Evolutionary conservation across 2,113 vertebrate genomes (phyloP), one percentile per base, ranked within the genome.

Genomic region (Morone saxatilis): DNA sequence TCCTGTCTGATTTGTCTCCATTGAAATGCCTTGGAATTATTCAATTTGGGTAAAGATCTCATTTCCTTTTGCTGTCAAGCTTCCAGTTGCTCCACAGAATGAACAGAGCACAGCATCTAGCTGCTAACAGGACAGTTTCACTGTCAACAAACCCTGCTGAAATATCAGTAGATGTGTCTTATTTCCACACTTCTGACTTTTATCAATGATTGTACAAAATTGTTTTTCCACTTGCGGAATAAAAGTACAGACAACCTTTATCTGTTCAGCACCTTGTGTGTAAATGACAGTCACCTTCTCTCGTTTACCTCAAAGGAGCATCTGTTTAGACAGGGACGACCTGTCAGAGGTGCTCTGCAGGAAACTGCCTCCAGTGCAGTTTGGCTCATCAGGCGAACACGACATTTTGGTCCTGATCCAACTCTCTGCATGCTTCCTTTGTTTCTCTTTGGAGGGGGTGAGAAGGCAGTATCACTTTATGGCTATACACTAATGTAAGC

Each of bases 321-420:
- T 90, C 76, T 78, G 79, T 83, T 86, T 53, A 41, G 77, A 78
- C 84, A 62, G 70, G 53, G 41, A 25, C 10, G 63, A 40, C 61
- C 85, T 88, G 75, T 86, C 83, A 84, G 61, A 56, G 66, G 63
- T 67, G 47, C 61, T 78, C 66, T 40, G 62, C 48, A 70, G 80
- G 69, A 84, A 83, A 81, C 45, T 76, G 85, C 79, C 78, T 79
- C 47, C 69, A 22, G 78, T 60, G 83, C 82, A 88, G 16, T 79
- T 84, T 78, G 81, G 70, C 51, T 84, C 80, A 40, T 78, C 76
- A 60, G 76, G 62, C 45, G 17, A 78, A 87, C 69, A 62, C 12
- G 22, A 84, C 77, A 60, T 71, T 80, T 86, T 87, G 77, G 85
- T 73, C 56, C 45, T 1, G 0, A 65, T 83, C 86, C 72, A 84